These are phyloP conservation scores for Notodonta dromedarius DNA, from an alignment of 2,888 invertebrate genomes.

Conservation along the genomic window DNA sequence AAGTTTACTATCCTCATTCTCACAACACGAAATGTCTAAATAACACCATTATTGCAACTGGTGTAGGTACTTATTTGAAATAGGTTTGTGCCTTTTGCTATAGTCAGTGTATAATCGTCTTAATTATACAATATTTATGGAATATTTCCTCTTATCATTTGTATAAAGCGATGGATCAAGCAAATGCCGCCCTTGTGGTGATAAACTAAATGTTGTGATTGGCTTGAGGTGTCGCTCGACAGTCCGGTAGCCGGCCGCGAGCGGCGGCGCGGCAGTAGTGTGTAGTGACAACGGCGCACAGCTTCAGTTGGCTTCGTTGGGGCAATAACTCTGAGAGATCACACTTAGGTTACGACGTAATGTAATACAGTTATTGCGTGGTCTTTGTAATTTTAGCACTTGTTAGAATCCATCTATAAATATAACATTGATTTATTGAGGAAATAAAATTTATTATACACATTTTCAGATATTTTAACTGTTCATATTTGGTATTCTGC, in stretches of 20 bases:
- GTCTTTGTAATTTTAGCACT: conserved; percentile 55
- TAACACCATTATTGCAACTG: no score
- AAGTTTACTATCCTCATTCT: no score
- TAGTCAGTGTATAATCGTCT: no score
- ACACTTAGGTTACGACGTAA: conserved; percentile 36
- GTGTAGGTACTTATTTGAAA: no score
- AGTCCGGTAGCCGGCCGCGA: conserved; percentile 50
- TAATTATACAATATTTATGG: no score
- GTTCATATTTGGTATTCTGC: conserved; percentile 39
- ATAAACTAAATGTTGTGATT: conserved; percentile 39
- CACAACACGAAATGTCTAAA: no score
- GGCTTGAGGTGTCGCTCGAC: conserved; percentile 82
- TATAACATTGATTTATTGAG: conserved; percentile 43
- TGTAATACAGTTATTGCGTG: conserved; percentile 42
- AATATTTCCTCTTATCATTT: no score
- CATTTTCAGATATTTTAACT: conserved; percentile 38
- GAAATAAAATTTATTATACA: conserved; percentile 50
- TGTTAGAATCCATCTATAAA: conserved; percentile 53
- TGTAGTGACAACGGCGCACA: conserved; percentile 79
- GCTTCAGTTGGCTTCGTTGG: conserved; percentile 77
- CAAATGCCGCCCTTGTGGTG: conserved; percentile 21
- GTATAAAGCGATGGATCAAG: background rate
- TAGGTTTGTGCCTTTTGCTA: no score
- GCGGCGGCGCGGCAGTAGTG: conserved; percentile 69
- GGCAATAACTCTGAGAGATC: conserved; percentile 67